These are phyloP conservation scores for Sprattus sprattus DNA, from an alignment of 2,113 vertebrate species.

Conservation along the genomic window DNA sequence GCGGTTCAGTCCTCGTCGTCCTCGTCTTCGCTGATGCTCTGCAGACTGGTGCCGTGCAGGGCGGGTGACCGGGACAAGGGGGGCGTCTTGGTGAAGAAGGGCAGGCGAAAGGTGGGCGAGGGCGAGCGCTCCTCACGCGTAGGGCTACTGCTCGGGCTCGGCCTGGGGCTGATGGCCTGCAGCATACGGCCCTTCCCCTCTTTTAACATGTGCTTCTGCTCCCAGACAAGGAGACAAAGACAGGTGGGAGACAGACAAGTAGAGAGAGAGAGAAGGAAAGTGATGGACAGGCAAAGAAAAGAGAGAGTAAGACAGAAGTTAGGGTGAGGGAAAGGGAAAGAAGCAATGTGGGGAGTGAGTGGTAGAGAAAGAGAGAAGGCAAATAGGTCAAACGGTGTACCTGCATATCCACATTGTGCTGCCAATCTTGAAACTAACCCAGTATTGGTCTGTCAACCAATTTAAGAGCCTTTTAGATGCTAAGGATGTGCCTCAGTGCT, in stretches of 20 bases:
- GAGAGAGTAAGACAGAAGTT: neutral
- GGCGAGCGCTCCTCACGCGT: conserved; percentile 74
- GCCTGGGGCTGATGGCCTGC: conserved; percentile 85
- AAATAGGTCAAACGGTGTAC: too few relatives aligned
- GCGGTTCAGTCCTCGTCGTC: conserved; percentile 65
- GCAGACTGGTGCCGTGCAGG: conserved; percentile 59
- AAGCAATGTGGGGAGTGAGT: too few relatives aligned
- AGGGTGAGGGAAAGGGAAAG: neutral
- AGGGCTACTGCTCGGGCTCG: conserved; percentile 85
- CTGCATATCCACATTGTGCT: neutral
- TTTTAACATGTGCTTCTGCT: conserved; percentile 85
- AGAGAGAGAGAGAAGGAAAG: neutral
- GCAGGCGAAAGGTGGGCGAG: conserved; percentile 83
- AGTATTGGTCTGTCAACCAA: too few relatives aligned
- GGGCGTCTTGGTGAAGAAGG: conserved; percentile 80
- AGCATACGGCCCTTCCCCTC: conserved; percentile 87
- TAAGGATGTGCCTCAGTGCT: too few relatives aligned
- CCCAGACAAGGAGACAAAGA: conserved; percentile 34
- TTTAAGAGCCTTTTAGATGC: too few relatives aligned
- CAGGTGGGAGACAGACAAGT: neutral
- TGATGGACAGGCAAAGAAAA: neutral
- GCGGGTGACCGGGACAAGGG: conserved; percentile 66
- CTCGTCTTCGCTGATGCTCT: conserved; percentile 80
- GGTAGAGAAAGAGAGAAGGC: neutral
- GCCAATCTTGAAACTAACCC: too few relatives aligned